Conservation (phyloP, 30 jellyfish, hydroid and myxozoan genomes). For the Cassiopea xamachana region DNA sequence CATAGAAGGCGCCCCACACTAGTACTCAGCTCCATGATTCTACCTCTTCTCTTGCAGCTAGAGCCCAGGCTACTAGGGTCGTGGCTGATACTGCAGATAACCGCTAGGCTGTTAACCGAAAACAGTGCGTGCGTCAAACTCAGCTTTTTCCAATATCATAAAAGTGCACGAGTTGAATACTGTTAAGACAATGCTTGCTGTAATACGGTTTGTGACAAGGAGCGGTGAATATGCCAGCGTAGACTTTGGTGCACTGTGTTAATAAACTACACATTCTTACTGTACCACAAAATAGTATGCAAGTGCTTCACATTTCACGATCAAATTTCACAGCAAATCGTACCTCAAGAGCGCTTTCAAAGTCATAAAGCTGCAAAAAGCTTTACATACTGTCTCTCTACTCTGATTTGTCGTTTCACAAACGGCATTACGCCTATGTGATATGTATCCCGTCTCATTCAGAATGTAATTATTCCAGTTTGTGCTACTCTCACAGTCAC, state of each 20-base stretch:
- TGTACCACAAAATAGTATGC: slow-evolving; percentile 52
- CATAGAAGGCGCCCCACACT: too few relatives aligned
- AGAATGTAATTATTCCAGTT: slow-evolving; percentile 45
- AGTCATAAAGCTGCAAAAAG: slow-evolving; percentile 83
- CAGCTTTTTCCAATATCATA: too few relatives aligned
- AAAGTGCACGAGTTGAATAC: too few relatives aligned
- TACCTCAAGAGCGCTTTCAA: slow-evolving; percentile 86
- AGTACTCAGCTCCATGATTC: too few relatives aligned
- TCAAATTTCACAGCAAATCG: slow-evolving; percentile 88
- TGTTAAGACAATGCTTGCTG: too few relatives aligned
- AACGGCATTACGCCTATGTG: slow-evolving; percentile 89
- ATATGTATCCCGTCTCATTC: slow-evolving; percentile 60
- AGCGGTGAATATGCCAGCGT: not conserved
- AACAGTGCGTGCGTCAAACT: too few relatives aligned
- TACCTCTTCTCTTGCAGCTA: too few relatives aligned
- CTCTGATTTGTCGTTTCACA: slow-evolving; percentile 90
- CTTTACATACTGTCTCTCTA: slow-evolving; percentile 80
- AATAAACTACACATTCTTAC: slow-evolving; percentile 56
- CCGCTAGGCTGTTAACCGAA: too few relatives aligned
- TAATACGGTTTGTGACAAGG: not conserved
- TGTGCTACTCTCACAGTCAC: slow-evolving; percentile 74
- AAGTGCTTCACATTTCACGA: slow-evolving; percentile 46
- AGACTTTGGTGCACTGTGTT: slow-evolving; percentile 25
- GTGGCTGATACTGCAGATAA: too few relatives aligned
- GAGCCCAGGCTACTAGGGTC: too few relatives aligned